Evolutionary conservation across 1,140 invertebrate species (phyloP).

Genomic region (Drosophila sturtevanti): DNA sequence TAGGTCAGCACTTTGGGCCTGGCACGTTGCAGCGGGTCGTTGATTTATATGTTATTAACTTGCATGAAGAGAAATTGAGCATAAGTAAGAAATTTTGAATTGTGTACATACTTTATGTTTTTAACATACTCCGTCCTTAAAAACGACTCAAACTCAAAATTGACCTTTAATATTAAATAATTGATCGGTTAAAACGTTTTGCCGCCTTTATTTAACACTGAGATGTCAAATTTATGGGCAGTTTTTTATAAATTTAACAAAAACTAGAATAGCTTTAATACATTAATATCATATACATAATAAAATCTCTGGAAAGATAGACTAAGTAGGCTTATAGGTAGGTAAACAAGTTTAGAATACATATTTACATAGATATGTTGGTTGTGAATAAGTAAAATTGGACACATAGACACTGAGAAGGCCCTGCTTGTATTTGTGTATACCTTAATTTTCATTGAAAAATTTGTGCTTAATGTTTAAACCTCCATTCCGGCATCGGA

Average conservation of each 20-base stretch:
- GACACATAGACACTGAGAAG: neutral
- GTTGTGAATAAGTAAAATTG: neutral
- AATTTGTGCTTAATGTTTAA: conserved; percentile 66
- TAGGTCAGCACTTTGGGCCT: too few relatives aligned
- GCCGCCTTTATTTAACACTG: neutral
- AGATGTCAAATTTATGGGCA: neutral
- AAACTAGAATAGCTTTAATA: neutral
- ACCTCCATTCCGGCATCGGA: conserved; percentile 90
- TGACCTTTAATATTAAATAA: neutral
- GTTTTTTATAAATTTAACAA: neutral
- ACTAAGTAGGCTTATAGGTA: neutral
- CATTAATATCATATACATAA: neutral
- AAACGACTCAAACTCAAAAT: too few relatives aligned
- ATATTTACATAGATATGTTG: neutral
- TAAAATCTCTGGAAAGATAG: neutral
- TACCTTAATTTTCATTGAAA: conserved; percentile 17
- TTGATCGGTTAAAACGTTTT: neutral
- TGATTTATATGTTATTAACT: too few relatives aligned
- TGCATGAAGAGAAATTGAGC: too few relatives aligned
- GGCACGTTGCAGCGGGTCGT: too few relatives aligned
- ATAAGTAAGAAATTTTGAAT: too few relatives aligned
- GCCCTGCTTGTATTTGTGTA: conserved; percentile 2
- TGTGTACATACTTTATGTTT: too few relatives aligned
- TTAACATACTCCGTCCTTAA: too few relatives aligned
- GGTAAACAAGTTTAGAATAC: neutral